A percentile compares a stretch with the other conserved stretches of the same genome.
Evolutionary conservation across 1,140 invertebrate genomes (phyloP).

Genomic region (Pomacea maculata): DNA sequence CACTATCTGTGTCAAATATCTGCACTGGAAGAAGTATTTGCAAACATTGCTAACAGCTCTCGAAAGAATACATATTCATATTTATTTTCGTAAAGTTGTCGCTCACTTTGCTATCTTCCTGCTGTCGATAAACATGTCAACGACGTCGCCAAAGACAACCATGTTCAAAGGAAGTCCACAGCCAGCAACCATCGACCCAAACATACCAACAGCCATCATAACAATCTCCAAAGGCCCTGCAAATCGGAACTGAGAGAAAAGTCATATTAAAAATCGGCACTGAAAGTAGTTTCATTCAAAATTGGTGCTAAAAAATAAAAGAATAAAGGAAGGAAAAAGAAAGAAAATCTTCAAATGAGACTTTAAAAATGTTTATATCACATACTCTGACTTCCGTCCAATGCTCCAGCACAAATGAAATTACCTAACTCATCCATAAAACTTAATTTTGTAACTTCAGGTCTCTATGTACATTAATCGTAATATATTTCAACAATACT

Average conservation of each 20-base stretch:
- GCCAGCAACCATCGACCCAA: not conserved
- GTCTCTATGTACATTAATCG: no score
- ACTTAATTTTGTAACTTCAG: no score
- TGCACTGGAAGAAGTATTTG: not conserved
- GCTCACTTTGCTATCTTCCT: not conserved
- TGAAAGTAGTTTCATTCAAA: not conserved
- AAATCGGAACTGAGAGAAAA: not conserved
- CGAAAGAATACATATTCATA: not conserved
- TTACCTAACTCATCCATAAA: no score
- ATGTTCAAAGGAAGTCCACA: not conserved
- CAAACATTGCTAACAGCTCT: not conserved
- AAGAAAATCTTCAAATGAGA: not conserved
- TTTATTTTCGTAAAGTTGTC: not conserved
- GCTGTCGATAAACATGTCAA: slow-evolving; percentile 8
- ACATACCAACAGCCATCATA: not conserved
- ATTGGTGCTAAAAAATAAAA: no score
- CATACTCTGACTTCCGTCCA: not conserved
- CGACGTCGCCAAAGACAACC: not conserved
- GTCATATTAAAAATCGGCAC: not conserved
- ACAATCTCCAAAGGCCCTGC: not conserved
- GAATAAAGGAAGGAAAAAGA: not conserved
- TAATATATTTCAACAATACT: no score
- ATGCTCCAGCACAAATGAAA: no score
- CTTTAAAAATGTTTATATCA: not conserved
- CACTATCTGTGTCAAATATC: not conserved